Evolutionary conservation across 2,113 vertebrate species (phyloP).

Genomic region (Bothrops jararaca): DNA sequence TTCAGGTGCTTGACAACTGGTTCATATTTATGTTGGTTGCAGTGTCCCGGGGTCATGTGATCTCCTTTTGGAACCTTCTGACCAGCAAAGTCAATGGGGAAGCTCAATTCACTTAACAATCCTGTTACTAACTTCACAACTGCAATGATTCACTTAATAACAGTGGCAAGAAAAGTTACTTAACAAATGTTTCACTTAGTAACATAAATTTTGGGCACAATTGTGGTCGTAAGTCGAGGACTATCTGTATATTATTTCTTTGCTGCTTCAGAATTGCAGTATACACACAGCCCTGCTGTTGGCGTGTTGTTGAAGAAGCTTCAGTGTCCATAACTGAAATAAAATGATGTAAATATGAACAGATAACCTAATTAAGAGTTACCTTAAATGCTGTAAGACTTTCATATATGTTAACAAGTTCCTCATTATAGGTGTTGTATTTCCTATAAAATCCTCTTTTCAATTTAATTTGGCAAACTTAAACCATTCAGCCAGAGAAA

Average conservation of each 20-base stretch:
- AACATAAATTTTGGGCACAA: background rate
- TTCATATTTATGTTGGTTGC: background rate
- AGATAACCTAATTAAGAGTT: background rate
- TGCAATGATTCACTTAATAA: background rate
- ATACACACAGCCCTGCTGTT: background rate
- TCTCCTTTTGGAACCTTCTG: background rate
- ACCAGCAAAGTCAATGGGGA: background rate
- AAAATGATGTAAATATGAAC: background rate
- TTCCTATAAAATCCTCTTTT: background rate
- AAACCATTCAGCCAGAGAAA: conserved; percentile 3
- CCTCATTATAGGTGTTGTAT: background rate
- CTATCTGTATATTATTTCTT: background rate
- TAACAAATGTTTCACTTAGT: background rate
- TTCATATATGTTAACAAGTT: background rate
- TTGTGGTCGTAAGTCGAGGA: background rate
- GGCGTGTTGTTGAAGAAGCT: background rate
- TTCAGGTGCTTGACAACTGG: background rate
- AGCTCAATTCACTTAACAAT: background rate
- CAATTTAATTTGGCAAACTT: conserved; percentile 15
- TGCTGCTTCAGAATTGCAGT: background rate
- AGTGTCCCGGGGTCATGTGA: background rate
- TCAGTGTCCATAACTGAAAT: background rate
- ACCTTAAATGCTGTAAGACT: conserved; percentile 7
- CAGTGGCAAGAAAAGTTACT: background rate
- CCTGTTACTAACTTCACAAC: background rate